Percentiles rank a stretch among this genome's conserved stretches.
Conservation (phyloP, 1,140 invertebrate species). For the Lepidostoma basale region DNA sequence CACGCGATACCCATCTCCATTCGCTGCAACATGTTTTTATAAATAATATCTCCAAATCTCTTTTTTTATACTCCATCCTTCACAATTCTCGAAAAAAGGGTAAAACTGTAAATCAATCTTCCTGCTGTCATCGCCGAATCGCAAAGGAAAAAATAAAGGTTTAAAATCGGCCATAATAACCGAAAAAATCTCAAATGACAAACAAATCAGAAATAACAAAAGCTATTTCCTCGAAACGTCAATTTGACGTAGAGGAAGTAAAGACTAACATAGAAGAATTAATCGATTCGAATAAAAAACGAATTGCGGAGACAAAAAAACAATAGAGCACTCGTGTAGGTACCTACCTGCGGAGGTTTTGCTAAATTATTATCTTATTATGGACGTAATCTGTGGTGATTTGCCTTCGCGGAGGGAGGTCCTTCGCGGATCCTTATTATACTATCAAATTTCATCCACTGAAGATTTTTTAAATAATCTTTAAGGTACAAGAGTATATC, state of each 20-base stretch:
- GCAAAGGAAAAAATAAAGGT: slow-evolving; percentile 5
- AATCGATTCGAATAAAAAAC: slow-evolving; percentile 8
- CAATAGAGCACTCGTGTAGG: not conserved
- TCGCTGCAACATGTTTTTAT: slow-evolving; percentile 3
- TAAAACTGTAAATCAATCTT: slow-evolving; percentile 18
- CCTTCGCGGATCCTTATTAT: too few relatives aligned
- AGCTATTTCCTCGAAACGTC: not conserved
- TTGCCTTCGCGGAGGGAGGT: slow-evolving; percentile 43
- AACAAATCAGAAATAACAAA: not conserved
- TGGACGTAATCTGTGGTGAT: slow-evolving; percentile 44
- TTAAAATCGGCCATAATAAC: not conserved
- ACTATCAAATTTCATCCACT: too few relatives aligned
- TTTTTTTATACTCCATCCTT: not conserved
- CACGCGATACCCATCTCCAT: slow-evolving; percentile 2
- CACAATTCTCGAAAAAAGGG: slow-evolving; percentile 15
- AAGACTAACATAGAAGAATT: slow-evolving; percentile 1
- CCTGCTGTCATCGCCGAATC: not conserved
- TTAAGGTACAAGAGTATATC: too few relatives aligned
- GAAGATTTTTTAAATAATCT: too few relatives aligned
- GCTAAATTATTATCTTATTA: slow-evolving; percentile 46
- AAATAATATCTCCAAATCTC: slow-evolving; percentile 20
- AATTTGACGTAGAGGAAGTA: not conserved
- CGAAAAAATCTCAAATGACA: not conserved
- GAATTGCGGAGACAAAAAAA: slow-evolving; percentile 13
- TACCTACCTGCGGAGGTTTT: slow-evolving; percentile 33